Conservation (phyloP, 2,797 vertebrate genomes). For the Euphonia xanthogaster region DNA sequence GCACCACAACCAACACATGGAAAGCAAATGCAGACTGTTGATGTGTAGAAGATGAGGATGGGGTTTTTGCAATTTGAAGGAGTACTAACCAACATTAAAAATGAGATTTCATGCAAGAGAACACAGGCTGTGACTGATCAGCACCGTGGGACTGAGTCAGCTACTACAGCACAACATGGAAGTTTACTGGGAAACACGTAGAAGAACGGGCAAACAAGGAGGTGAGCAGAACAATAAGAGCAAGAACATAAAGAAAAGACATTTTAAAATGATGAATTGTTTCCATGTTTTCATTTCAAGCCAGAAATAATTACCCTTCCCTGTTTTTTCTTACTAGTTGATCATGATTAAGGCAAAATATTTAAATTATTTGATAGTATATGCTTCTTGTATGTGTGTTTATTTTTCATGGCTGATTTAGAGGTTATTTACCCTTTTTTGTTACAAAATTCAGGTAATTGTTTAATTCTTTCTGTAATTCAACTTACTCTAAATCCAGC, state of each 20-base stretch:
- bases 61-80: not conserved
- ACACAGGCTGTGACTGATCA: not conserved
- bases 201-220: not conserved
- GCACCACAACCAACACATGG: not conserved
- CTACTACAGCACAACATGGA: not conserved
- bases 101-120: not conserved
- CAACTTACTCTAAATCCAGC: not conserved
- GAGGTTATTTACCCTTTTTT: not conserved
- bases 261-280: not conserved
- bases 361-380: not conserved
- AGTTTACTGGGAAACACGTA: not conserved
- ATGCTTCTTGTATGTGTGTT: not conserved
- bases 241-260: not conserved
- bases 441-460: not conserved
- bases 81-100: not conserved
- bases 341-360: not conserved
- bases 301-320: not conserved
- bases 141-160: not conserved
- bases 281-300: not conserved
- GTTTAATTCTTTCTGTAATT: not conserved
- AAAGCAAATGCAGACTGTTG: not conserved
- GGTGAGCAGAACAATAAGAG: not conserved
- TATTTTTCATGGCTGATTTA: not conserved
- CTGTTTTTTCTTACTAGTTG: not conserved
- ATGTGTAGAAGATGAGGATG: not conserved